phyloP scores from a whole-genome alignment of 1,140 invertebrate genomes.

The Probaryconus sp. region DNA sequence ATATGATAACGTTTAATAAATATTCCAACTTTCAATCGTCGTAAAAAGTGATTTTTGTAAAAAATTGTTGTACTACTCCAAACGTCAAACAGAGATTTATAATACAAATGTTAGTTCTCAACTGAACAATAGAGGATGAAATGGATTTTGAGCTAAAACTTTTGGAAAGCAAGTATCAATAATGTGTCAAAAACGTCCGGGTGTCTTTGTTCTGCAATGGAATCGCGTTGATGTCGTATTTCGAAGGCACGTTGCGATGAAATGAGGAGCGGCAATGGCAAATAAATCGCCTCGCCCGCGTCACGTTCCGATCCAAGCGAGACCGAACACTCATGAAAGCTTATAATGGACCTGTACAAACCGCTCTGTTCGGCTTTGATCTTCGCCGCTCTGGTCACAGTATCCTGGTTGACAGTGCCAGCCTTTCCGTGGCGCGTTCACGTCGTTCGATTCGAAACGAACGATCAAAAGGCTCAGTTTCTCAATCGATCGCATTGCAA shows the following conservation, averaged over 20 bases:
- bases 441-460: slow-evolving; percentile 61
- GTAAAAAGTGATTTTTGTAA: too few relatives aligned
- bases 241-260: slow-evolving; percentile 73
- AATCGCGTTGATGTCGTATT: slow-evolving; percentile 44
- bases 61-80: too few relatives aligned
- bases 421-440: slow-evolving; percentile 52
- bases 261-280: slow-evolving; percentile 78
- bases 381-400: slow-evolving; percentile 62
- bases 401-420: slow-evolving; percentile 59
- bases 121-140: too few relatives aligned
- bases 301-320: slow-evolving; percentile 73
- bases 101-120: too few relatives aligned
- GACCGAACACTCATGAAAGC: slow-evolving; percentile 63
- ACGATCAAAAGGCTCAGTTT: slow-evolving; percentile 51
- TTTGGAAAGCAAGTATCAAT: slow-evolving; percentile 35
- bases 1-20: too few relatives aligned
- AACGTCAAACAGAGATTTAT: too few relatives aligned
- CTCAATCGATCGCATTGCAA: slow-evolving; percentile 36
- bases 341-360: slow-evolving; percentile 63
- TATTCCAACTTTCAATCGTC: too few relatives aligned
- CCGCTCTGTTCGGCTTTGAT: slow-evolving; percentile 58
- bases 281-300: slow-evolving; percentile 78
- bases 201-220: slow-evolving; percentile 44
- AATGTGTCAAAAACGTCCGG: slow-evolving; percentile 37
- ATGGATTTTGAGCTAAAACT: slow-evolving; percentile 27